A percentile compares a stretch with the other conserved stretches of the same genome.
Conservation (phyloP, 2,113 vertebrate genomes). For the Tenebrosternarchus preto region DNA sequence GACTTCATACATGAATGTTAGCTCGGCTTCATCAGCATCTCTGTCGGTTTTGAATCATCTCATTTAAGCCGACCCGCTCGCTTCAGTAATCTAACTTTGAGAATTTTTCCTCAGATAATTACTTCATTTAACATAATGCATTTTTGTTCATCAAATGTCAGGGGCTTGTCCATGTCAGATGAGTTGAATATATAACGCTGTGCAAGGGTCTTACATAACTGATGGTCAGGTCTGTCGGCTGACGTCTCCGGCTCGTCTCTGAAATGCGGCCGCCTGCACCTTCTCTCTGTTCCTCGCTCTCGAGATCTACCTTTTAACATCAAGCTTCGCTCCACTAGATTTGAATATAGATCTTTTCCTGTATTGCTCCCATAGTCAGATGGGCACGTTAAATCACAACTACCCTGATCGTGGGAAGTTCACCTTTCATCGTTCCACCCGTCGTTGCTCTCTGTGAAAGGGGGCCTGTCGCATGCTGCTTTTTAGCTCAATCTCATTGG, state of each 20-base stretch:
- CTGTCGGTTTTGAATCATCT: neutral
- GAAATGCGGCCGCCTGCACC: neutral
- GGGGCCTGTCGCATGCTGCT: neutral
- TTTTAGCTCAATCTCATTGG: neutral
- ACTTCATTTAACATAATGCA: slow-evolving; percentile 17
- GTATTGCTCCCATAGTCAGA: neutral
- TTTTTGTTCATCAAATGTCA: slow-evolving; percentile 14
- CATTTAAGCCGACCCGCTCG: neutral
- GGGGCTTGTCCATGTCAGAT: slow-evolving; percentile 2
- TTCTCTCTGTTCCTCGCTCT: slow-evolving; percentile 5
- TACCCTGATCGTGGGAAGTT: slow-evolving; percentile 1
- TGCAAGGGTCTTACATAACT: neutral
- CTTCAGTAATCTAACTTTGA: neutral
- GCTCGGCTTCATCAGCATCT: neutral
- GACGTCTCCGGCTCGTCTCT: slow-evolving; percentile 30
- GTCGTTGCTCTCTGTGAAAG: neutral
- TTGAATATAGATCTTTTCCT: neutral
- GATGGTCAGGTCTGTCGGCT: neutral
- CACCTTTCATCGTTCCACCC: neutral
- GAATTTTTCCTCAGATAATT: slow-evolving; percentile 10
- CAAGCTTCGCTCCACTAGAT: neutral
- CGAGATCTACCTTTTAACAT: neutral
- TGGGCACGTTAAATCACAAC: slow-evolving; percentile 21
- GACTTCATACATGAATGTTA: neutral
- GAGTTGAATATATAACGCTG: slow-evolving; percentile 7